phyloP scores from a whole-genome alignment of 2,797 vertebrate genomes.

The Sphenopsis melanotis region DNA sequence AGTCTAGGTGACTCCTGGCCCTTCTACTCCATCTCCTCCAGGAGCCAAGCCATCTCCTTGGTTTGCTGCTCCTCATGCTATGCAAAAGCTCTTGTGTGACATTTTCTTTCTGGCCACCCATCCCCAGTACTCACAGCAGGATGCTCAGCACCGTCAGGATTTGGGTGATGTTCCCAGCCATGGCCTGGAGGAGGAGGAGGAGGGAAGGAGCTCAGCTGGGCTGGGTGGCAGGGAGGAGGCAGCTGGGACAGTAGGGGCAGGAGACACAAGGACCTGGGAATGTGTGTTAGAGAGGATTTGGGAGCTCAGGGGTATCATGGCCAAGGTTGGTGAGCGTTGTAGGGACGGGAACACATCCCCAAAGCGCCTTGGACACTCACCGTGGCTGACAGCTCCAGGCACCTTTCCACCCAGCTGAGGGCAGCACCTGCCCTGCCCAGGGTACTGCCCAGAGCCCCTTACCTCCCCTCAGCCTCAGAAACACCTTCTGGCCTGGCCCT shows the following conservation, averaged over 20 bases:
- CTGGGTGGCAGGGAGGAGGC: not conserved
- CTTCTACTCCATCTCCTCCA: not conserved
- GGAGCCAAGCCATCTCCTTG: not conserved
- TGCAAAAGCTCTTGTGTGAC: not conserved
- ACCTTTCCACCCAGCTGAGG: not conserved
- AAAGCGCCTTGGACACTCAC: fast-evolving
- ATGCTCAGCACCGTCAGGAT: not conserved
- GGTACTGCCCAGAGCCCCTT: fast-evolving
- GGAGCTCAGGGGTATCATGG: not conserved
- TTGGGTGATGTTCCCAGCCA: not conserved
- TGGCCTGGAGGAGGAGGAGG: not conserved
- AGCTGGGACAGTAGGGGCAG: not conserved
- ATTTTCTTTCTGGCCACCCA: fast-evolving
- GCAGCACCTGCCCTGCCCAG: not conserved
- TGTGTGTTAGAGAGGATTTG: no score
- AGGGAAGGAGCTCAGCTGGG: not conserved
- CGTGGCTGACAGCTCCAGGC: fast-evolving
- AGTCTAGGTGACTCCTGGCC: fast-evolving
- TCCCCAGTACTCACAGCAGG: fast-evolving
- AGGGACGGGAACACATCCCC: fast-evolving
- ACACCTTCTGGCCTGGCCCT: not conserved
- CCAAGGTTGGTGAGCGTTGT: fast-evolving
- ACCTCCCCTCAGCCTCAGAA: not conserved
- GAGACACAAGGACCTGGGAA: not conserved
- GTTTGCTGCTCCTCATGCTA: not conserved